Evolutionary conservation across 1,140 invertebrate genomes (phyloP).

Genomic region (Sipha flava): DNA sequence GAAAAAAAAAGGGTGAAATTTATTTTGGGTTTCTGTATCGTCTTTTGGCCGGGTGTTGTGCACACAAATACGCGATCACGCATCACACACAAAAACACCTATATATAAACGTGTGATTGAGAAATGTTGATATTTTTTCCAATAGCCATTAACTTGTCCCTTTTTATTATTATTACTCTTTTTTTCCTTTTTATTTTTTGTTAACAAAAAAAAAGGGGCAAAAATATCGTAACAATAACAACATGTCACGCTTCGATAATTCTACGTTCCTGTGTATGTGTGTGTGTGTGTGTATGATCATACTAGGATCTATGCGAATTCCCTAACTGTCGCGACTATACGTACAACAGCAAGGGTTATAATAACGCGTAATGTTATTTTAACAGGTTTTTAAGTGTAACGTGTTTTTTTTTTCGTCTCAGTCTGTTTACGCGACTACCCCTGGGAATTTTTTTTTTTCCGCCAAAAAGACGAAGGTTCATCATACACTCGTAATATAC

Average conservation of each 20-base stretch:
- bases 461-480: too few relatives aligned
- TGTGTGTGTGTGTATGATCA: too few relatives aligned
- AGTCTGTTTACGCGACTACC: neutral
- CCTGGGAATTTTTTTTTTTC: slow-evolving; percentile 19
- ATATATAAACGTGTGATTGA: neutral
- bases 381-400: slow-evolving; percentile 33
- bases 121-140: slow-evolving; percentile 30
- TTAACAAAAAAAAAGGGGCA: neutral
- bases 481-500: too few relatives aligned
- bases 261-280: neutral
- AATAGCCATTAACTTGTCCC: slow-evolving; percentile 24
- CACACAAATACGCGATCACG: neutral
- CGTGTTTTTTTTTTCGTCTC: neutral
- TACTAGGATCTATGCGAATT: neutral
- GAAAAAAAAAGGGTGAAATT: slow-evolving; percentile 20
- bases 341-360: slow-evolving; percentile 21
- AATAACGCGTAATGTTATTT: slow-evolving; percentile 7
- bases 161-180: neutral
- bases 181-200: neutral
- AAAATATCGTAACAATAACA: slow-evolving; percentile 11
- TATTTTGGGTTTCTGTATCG: slow-evolving; percentile 26
- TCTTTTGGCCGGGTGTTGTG: slow-evolving; percentile 18
- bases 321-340: slow-evolving; percentile 4
- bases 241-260: slow-evolving; percentile 31
- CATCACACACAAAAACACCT: neutral